Evolutionary conservation across 1,140 invertebrate genomes (phyloP).

Genomic region (Drosophila baimaii): DNA sequence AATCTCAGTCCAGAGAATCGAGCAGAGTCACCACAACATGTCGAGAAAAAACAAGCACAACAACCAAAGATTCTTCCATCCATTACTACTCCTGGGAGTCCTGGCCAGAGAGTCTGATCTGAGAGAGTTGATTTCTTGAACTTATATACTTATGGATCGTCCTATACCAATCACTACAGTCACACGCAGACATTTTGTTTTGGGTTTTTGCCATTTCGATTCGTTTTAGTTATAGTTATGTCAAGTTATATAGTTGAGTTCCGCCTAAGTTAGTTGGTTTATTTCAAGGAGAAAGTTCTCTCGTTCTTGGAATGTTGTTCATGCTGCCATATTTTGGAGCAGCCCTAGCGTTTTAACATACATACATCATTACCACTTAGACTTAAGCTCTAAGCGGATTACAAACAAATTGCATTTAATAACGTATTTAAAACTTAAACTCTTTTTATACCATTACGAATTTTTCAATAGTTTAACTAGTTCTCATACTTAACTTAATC

Average conservation of each 20-base stretch:
- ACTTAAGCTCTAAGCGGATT: slow-evolving; percentile 65
- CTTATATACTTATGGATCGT: slow-evolving; percentile 11
- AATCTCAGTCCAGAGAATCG: slow-evolving; percentile 51
- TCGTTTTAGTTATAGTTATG: slow-evolving; percentile 61
- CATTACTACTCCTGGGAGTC: slow-evolving; percentile 32
- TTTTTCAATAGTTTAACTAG: slow-evolving; percentile 67
- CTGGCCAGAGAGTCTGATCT: slow-evolving; percentile 57
- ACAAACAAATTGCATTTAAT: slow-evolving; percentile 81
- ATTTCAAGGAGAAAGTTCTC: slow-evolving; percentile 48
- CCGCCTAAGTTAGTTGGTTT: slow-evolving; percentile 73
- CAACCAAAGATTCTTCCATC: slow-evolving; percentile 76
- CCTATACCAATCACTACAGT: slow-evolving; percentile 32
- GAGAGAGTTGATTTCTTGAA: slow-evolving; percentile 37
- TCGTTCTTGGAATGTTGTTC: slow-evolving; percentile 73
- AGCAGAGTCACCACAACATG: slow-evolving; percentile 61
- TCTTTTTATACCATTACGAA: slow-evolving; percentile 54
- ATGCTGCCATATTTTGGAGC: slow-evolving; percentile 33
- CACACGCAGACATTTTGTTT: slow-evolving; percentile 60
- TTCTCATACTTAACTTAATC: slow-evolving; percentile 58
- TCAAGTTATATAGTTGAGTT: slow-evolving; percentile 78
- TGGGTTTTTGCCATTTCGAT: slow-evolving; percentile 58
- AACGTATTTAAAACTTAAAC: slow-evolving; percentile 65
- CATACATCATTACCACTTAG: slow-evolving; percentile 61
- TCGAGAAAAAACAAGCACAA: slow-evolving; percentile 64
- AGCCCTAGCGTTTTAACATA: slow-evolving; percentile 50